Evolutionary conservation across 2,113 vertebrate genomes (phyloP).

Genomic region (Pionites leucogaster): DNA sequence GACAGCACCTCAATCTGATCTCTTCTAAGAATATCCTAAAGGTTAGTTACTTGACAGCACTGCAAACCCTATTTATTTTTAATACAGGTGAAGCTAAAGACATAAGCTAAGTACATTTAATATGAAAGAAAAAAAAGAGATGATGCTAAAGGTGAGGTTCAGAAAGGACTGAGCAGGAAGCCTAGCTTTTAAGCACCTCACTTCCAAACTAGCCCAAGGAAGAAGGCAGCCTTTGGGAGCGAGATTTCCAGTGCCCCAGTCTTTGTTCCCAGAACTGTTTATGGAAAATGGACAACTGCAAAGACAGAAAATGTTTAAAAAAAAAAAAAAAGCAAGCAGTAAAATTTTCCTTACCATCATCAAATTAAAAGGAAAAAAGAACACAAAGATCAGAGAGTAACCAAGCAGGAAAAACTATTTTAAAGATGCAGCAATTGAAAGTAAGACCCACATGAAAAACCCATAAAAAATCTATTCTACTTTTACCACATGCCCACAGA

Average conservation of each 20-base stretch:
- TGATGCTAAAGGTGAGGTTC: not conserved
- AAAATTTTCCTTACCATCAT: not conserved
- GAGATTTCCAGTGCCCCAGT: slow-evolving; percentile 38
- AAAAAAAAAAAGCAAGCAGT: not conserved
- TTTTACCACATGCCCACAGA: not conserved
- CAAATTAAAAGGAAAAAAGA: not conserved
- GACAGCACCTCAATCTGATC: not conserved
- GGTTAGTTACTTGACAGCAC: not conserved
- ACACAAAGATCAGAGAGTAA: not conserved
- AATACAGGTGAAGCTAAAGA: not conserved
- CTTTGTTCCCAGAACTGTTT: slow-evolving; percentile 41
- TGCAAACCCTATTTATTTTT: not conserved
- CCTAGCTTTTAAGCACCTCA: slow-evolving; percentile 49
- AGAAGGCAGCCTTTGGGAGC: slow-evolving; percentile 60
- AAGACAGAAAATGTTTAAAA: slow-evolving; percentile 21
- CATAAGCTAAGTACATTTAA: not conserved
- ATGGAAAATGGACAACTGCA: slow-evolving; percentile 39
- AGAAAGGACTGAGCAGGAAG: not conserved
- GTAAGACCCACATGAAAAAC: not conserved
- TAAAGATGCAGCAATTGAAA: not conserved
- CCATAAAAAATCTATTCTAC: not conserved
- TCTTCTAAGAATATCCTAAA: not conserved
- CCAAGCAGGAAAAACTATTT: not conserved
- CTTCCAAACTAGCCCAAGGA: slow-evolving; percentile 56
- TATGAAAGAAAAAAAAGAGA: not conserved